Evolutionary conservation across 35 echinoderm and acorn worm genomes (phyloP), one percentile per base, ranked within the genome.

Genomic region (Ophioderma brevispina): DNA sequence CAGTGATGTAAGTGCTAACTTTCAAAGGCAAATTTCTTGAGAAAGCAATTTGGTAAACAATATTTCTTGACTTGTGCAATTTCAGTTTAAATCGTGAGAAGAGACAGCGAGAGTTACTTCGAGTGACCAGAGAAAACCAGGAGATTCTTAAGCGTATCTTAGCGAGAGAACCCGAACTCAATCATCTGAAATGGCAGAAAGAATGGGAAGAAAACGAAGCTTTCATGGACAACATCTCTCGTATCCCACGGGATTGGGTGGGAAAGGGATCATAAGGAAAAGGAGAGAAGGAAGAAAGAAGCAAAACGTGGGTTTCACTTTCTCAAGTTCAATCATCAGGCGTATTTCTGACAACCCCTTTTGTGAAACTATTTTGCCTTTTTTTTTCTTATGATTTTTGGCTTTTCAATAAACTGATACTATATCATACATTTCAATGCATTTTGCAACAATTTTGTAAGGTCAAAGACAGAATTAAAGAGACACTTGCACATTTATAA

Each of bases 161-260:
- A 33, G 97, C 97, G 36, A 87, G 97, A 36, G 97, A 99, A 39
- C 97, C 97, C 2, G 97, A 99, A 77, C 95, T 95, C 87, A 99
- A 99, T 78, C 97, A 95, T 34, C 88, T 93, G 28, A 31, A 93
- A 37, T 99, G 97, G 97, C 86, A 95, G 0, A 80, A 90, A 52
- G 87, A 99, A 75, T 99, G 97, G 97, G 94, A 99, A 70, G 97
- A 99, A 70, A 99, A 99, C 55, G 97, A 99, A 76, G 35, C 59
- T 31, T 99, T 99, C 33, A 99, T 99, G 87, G 97, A 99, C 78
- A 99, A 91, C 91, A 93, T 99, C 76, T 77, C 90, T 8, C 83
- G 97, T 33, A 95, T 91, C 78, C 97, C 97, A 0, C 90, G 97
- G 56, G 89, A 99, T 76, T 99, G 97, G 97, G n/a, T 99, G 97